phyloP scores from a whole-genome alignment of 2,888 invertebrate genomes.

The Odontomyia ornata region DNA sequence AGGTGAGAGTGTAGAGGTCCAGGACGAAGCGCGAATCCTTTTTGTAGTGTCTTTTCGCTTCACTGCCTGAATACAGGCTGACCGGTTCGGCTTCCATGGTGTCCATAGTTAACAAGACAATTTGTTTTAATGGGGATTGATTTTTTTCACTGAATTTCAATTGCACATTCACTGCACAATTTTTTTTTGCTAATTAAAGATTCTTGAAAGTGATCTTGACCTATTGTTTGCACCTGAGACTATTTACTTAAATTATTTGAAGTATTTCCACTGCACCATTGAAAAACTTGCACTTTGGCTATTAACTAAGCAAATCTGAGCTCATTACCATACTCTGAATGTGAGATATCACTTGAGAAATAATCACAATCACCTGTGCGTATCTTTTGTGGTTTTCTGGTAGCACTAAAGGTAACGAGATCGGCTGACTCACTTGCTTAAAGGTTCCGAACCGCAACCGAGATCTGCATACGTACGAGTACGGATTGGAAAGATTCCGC shows the following conservation, averaged over 20 bases:
- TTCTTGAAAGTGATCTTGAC: too few species aligned
- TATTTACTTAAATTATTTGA: background rate
- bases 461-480: background rate
- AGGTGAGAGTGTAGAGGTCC: conserved; percentile 86
- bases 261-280: background rate
- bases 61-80: conserved; percentile 64
- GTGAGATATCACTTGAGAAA: background rate
- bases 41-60: conserved; percentile 80
- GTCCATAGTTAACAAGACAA: background rate
- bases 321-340: too few species aligned
- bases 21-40: conserved; percentile 85
- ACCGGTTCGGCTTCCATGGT: conserved; percentile 59
- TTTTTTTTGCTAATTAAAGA: too few species aligned
- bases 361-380: conserved; percentile 1
- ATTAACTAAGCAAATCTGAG: too few species aligned
- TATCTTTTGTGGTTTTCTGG: background rate
- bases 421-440: background rate
- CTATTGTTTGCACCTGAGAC: too few species aligned
- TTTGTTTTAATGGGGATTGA: background rate
- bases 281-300: too few species aligned
- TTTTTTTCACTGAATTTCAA: background rate
- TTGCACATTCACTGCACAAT: too few species aligned
- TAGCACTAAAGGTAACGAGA: background rate
- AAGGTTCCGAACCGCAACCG: background rate
- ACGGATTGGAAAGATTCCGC: background rate